Percentiles rank a stretch among this genome's conserved stretches.
phyloP scores from a whole-genome alignment of 2,113 vertebrate genomes.

The Vombatus ursinus region DNA sequence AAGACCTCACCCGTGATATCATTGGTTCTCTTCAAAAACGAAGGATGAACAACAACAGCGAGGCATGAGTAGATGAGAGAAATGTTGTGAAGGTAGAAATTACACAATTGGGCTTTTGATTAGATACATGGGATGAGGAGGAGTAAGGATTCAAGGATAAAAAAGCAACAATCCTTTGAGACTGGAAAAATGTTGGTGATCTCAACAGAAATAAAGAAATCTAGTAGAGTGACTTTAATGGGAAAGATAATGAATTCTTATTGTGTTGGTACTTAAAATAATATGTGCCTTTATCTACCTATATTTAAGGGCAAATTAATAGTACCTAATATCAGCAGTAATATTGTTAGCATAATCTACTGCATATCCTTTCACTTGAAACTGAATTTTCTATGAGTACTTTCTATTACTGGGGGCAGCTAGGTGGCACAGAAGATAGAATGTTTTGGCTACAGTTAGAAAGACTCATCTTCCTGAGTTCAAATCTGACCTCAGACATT shows the following conservation, averaged over 20 bases:
- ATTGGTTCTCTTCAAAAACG: not conserved
- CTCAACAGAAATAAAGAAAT: not conserved
- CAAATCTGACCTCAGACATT: not conserved
- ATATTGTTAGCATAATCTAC: not conserved
- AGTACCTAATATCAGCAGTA: not conserved
- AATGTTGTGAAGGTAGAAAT: not conserved
- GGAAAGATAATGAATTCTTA: not conserved
- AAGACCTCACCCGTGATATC: not conserved
- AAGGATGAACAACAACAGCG: not conserved
- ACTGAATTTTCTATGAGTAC: not conserved
- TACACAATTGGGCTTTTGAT: not conserved
- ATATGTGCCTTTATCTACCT: not conserved
- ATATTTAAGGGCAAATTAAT: not conserved
- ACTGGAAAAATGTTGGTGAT: not conserved
- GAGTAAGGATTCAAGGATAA: not conserved
- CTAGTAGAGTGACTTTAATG: not conserved
- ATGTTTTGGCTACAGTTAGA: not conserved
- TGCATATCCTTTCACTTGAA: not conserved
- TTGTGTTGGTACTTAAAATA: not conserved
- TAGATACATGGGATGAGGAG: not conserved
- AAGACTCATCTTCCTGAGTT: not conserved
- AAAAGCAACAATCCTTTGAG: not conserved
- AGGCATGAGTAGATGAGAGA: not conserved
- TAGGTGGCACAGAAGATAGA: not conserved
- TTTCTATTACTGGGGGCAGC: not conserved